These are phyloP conservation scores for Umimayanthus chanpuru DNA, from an alignment of 92 coral and sea anemone genomes.

Conservation along the genomic window DNA sequence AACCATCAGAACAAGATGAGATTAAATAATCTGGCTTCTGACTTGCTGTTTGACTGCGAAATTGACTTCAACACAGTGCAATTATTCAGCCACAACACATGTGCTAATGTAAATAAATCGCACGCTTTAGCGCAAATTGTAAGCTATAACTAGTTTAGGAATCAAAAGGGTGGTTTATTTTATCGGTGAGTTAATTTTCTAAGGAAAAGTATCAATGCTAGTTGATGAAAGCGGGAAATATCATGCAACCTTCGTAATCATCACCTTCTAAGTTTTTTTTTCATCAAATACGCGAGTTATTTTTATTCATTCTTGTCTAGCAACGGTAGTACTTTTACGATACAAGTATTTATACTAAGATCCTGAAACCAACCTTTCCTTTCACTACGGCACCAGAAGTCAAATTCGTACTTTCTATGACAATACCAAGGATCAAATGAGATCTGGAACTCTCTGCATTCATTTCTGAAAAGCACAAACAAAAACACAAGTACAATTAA, in stretches of 20 bases:
- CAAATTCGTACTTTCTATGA: conserved; percentile 93
- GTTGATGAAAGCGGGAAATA: neutral
- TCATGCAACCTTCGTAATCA: neutral
- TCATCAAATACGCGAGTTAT: neutral
- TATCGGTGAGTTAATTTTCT: too few relatives aligned
- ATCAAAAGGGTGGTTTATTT: too few relatives aligned
- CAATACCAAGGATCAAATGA: conserved; percentile 90
- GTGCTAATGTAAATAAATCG: too few relatives aligned
- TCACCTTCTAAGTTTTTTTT: neutral
- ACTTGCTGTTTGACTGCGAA: too few relatives aligned
- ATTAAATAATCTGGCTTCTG: too few relatives aligned
- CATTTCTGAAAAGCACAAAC: conserved; percentile 75
- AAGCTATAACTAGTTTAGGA: too few relatives aligned
- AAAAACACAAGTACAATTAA: neutral
- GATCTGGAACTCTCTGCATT: conserved; percentile 99
- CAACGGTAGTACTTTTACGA: neutral
- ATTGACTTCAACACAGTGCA: too few relatives aligned
- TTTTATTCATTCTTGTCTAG: neutral
- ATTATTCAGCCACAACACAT: too few relatives aligned
- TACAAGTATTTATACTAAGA: neutral
- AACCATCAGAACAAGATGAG: too few relatives aligned
- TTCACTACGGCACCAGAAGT: conserved; percentile 95
- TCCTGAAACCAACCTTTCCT: conserved; percentile 76
- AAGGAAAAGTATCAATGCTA: too few relatives aligned
- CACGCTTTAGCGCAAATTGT: too few relatives aligned